Base-by-base conservation (phyloP, 2,113 vertebrate species). In the Genyomyrus donnyi region DNA sequence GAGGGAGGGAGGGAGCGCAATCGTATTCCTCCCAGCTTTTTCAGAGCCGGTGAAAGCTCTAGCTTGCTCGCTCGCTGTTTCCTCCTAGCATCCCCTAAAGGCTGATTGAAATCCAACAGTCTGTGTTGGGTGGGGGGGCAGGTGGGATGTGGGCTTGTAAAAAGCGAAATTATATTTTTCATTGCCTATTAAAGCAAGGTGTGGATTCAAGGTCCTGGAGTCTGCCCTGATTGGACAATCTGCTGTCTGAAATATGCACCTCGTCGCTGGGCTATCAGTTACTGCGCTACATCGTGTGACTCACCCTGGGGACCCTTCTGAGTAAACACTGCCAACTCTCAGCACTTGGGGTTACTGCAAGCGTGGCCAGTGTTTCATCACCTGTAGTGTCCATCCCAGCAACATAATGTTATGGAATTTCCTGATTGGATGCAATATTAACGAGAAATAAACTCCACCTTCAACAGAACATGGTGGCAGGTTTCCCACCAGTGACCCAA, bases 71-170 rank as follows among this genome's bases (percentile, higher is more conserved):
- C 56, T 85, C 62, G 5, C 17, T 35, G 1, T 70, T 90, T 92
- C 90, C 92, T 93, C 92, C 86, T 88, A 92, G 94, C 93, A 91
- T 90, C 9, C 90, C 91, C 93, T 93, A 90, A 92, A 94, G 93
- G 91, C 90, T 93, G 90, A 91, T 90, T 89, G 91, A 91, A 93
- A 89, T 85, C 77, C 77, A 58, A 56, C 93, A 94, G 93, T 91
- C 19, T 45, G 39, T 46, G 42, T 84, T 84, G 13, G 80, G 93
- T 93, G 70, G 66, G n/a, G 31, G 93, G 93, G 70, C 24, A 62
- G 58, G 58, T n/a, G 35, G 70, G 31, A 21, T 35, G 46, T 27
- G 39, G 58, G 35, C 49, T 70, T 7, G 46, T 53, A 50, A 66
- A 83, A 84, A 85, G 87, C 58, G 56, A 66, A 91, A 93, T 93